Percentiles rank a stretch among this genome's conserved stretches.
phyloP scores from a whole-genome alignment of 1,140 invertebrate species.

The Lepidurus arcticus region DNA sequence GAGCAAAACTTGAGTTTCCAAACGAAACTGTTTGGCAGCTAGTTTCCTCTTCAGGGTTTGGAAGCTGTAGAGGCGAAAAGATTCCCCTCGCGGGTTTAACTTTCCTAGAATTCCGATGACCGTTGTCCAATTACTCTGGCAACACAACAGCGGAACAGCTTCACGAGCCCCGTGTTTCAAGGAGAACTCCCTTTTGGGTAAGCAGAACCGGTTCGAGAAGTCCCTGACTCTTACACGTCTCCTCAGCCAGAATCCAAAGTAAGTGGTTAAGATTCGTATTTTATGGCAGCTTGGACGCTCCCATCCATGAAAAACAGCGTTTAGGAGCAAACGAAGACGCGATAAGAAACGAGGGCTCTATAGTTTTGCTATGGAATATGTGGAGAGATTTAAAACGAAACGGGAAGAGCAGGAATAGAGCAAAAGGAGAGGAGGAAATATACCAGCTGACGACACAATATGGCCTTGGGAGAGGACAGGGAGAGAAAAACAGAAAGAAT shows the following conservation, averaged over 20 bases:
- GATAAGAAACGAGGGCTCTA: neutral
- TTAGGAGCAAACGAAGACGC: neutral
- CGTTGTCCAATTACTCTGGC: neutral
- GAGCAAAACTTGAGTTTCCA: neutral
- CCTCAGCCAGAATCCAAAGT: neutral
- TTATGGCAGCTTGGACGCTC: neutral
- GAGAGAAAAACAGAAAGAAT: neutral
- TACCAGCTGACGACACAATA: slow-evolving; percentile 3
- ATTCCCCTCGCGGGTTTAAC: neutral
- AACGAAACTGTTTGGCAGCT: neutral
- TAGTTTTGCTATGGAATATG: neutral
- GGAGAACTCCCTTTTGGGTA: neutral
- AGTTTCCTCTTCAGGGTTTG: neutral
- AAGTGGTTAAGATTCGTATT: neutral
- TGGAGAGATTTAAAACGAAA: neutral
- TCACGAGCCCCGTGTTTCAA: neutral
- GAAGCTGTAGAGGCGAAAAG: neutral
- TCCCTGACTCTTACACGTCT: slow-evolving; percentile 5
- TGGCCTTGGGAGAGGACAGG: neutral
- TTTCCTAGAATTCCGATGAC: slow-evolving; percentile 2
- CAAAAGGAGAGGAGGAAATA: neutral
- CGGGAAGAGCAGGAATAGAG: neutral
- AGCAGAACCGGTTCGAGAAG: neutral
- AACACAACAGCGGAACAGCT: slow-evolving; percentile 26
- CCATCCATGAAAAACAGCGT: neutral